Base-by-base conservation (phyloP, 2,888 invertebrate species). In the Gymnocheta viridis region DNA sequence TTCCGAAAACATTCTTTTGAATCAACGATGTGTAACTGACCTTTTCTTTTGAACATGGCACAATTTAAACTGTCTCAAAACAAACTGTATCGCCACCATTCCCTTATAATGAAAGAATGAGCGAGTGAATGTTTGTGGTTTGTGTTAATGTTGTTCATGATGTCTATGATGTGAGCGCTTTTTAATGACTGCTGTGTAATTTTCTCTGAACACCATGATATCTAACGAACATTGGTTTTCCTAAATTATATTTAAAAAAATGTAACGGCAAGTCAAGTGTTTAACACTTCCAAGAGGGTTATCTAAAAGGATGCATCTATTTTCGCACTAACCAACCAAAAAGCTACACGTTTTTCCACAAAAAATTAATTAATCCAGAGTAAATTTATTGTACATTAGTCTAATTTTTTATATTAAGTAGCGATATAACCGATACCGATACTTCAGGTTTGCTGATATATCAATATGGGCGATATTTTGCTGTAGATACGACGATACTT, bases 21-120 rank as follows among this genome's bases (percentile, higher is more conserved):
- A 54, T 62, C 64, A 78, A 27, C 82, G 56, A 74, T 73, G 78
- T 79, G 78, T 74, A 56, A 78, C 78, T 24, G 58, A 41, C 66
- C 29, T 35, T 9, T 29, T 47, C n/a, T 47, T 5, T 27, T 56
- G 24, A 24, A 66, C 47, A 72, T 35, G 24, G 47, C 56, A 70
- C 14, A 51, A 38, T 47, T 47, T 64, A 64, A 54, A 64, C 24
- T 24, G 60, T 17, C 32, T 27, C 14, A 72, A 64, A 66, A 73
- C 19, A 69, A 54, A 74, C 44, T 74, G 74, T 29, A 22, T 70
- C 77, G 70, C 51, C 76, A 58, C 47, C 76, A 47, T 32, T 38
- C 19, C 60, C 67, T 24, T 24, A 24, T 51, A 54, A 49, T 62
- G 67, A 10, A 10, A 1, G 3, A 32, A 12, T 22, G 17, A 38